Base-by-base conservation (phyloP, 2,797 vertebrate species). In the Parambassis ranga region DNA sequence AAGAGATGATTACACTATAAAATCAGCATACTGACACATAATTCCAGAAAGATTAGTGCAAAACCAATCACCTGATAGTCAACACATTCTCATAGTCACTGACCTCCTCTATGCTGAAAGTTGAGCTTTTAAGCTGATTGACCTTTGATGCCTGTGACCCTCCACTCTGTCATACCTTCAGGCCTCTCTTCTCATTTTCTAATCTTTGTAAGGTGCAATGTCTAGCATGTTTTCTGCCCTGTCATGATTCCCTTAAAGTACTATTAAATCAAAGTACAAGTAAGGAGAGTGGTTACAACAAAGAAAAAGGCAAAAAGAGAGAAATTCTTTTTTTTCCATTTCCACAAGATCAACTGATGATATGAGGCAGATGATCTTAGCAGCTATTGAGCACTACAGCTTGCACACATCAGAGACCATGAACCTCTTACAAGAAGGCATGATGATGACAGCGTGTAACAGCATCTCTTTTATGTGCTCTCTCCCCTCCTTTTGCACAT, bases 171-270 rank as follows among this genome's bases (percentile, higher is more conserved):
- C n/a, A 3, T n/a, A 43, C 60, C 65, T 38, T 18, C 14, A 19
- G 57, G 60, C 35, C 39, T 42, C 31, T 50, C 19, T 26, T 35
- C 76, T 62, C 66, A 87, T 92, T 90, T 91, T 91, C 59, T 93
- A 90, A 44, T 91, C 90, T 81, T 91, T 91, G 71, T 90, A 91
- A 5, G 89, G 81, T 13, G 77, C 41, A 10, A 92, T 77, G 66
- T 93, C 90, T 20, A 91, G 75, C 28, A 67, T 1, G 28, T 89
- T 30, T 74, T 63, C 26, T 91, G 85, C 91, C 89, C 92, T 3
- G 84, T 91, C 71, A 72, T 81, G 1, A 93, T 92, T 73, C 79
- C 82, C 57, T 91, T 75, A 51, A 93, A 86, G 18, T 80, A 83
- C 92, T 91, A 78, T 19, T 31, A 62, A 52, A 53, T 71, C 58